These are phyloP conservation scores for Labroides dimidiatus DNA, from an alignment of 2,797 vertebrate genomes.

Conservation along the genomic window DNA sequence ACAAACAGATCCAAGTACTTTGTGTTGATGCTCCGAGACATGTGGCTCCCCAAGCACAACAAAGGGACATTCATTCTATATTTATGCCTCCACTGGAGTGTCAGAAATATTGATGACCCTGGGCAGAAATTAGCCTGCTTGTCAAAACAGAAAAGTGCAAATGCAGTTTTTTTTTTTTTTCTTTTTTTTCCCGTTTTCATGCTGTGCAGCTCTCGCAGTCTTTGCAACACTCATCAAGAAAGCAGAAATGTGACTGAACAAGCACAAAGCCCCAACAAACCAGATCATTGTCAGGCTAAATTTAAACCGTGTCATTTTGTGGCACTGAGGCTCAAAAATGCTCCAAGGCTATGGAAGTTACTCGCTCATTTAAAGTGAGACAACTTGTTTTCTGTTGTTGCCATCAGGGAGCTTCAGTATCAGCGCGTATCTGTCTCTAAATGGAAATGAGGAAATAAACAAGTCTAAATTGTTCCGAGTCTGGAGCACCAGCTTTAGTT, in stretches of 20 bases:
- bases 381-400: conserved; percentile 56
- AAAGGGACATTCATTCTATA: conserved; percentile 73
- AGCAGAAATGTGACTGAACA: conserved; percentile 60
- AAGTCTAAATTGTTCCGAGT: conserved; percentile 19
- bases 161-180: conserved; percentile 30
- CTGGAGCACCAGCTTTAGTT: conserved; percentile 30
- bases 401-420: conserved; percentile 53
- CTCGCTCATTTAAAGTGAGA: conserved; percentile 64
- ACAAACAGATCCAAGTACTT: conserved; percentile 73
- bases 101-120: conserved; percentile 82
- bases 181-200: conserved; percentile 33
- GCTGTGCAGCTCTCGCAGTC: conserved; percentile 42
- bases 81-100: conserved; percentile 73
- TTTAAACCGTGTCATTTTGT: conserved; percentile 76
- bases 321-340: conserved; percentile 50
- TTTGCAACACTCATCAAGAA: conserved; percentile 59
- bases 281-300: conserved; percentile 70
- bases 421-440: conserved; percentile 46
- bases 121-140: conserved; percentile 75
- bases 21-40: conserved; percentile 71
- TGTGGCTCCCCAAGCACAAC: conserved; percentile 74
- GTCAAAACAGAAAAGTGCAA: conserved; percentile 74
- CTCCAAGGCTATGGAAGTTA: conserved; percentile 65
- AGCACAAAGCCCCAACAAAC: conserved; percentile 69
- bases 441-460: conserved; percentile 41